A percentile compares a stretch with the other conserved stretches of the same genome.
Conservation (phyloP, 2,797 vertebrate genomes). For the Characodon lateralis region DNA sequence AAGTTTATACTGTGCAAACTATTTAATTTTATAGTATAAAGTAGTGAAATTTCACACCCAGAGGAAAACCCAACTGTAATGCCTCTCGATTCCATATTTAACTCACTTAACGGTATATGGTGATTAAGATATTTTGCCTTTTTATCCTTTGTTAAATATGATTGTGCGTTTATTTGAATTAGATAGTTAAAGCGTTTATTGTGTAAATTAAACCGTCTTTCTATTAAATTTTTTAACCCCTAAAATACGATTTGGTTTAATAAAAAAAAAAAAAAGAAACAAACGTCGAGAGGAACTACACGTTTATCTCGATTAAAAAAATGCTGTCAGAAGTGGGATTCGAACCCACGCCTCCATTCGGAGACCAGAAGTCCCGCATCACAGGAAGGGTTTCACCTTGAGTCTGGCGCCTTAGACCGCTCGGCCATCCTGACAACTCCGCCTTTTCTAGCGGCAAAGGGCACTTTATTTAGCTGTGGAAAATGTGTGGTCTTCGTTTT, state of each 20-base stretch:
- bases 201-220: neutral
- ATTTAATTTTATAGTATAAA: neutral
- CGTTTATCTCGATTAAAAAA: no score
- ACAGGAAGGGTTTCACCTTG: slow-evolving; percentile 77
- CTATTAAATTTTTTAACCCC: neutral
- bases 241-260: neutral
- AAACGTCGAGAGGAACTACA: no score
- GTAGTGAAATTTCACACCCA: neutral
- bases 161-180: neutral
- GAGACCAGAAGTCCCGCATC: slow-evolving; percentile 81
- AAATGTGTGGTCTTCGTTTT: no score
- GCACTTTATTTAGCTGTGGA: no score
- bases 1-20: neutral
- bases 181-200: neutral
- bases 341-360: slow-evolving; percentile 86
- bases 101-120: neutral
- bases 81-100: neutral
- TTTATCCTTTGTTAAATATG: neutral
- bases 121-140: neutral
- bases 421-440: slow-evolving; percentile 84
- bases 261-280: neutral
- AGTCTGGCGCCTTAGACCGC: slow-evolving; percentile 89
- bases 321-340: slow-evolving; percentile 85
- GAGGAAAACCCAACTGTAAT: neutral
- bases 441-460: no score